These are phyloP conservation scores for Smittia aterrima DNA, from an alignment of 2,888 invertebrate species.

Conservation along the genomic window DNA sequence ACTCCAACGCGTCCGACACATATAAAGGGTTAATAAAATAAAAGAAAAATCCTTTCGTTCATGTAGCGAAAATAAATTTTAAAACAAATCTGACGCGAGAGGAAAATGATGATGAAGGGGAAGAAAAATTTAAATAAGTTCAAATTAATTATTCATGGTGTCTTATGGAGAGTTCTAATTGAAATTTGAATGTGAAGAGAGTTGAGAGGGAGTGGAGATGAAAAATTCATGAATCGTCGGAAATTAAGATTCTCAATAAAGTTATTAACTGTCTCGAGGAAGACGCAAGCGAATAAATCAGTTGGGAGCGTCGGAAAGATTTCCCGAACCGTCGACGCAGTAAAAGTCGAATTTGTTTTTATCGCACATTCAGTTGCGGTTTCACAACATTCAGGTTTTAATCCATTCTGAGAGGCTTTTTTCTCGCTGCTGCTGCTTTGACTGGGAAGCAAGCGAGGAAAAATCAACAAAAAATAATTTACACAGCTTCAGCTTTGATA, in stretches of 20 bases:
- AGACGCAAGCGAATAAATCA: neutral
- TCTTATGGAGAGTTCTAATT: slow-evolving; percentile 24
- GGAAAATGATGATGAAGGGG: slow-evolving; percentile 9
- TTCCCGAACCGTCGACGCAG: neutral
- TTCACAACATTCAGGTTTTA: slow-evolving; percentile 24
- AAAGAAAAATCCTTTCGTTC: neutral
- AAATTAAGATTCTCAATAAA: slow-evolving; percentile 7
- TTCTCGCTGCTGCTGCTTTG: neutral
- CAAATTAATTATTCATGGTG: slow-evolving; percentile 23
- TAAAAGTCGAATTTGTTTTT: slow-evolving; percentile 17
- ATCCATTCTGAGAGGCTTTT: slow-evolving; percentile 39
- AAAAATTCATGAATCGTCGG: slow-evolving; percentile 14
- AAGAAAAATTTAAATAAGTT: slow-evolving; percentile 14
- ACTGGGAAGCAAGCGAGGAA: neutral
- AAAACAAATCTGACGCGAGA: slow-evolving; percentile 2
- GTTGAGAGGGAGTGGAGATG: neutral
- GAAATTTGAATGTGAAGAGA: neutral
- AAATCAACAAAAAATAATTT: slow-evolving; percentile 39
- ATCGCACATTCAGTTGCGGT: slow-evolving; percentile 22
- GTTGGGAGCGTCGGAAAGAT: neutral
- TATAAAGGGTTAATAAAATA: slow-evolving; percentile 13
- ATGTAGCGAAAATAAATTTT: neutral
- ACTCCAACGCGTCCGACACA: neutral
- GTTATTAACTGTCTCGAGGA: slow-evolving; percentile 2
- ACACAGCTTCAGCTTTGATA: slow-evolving; percentile 18